Conservation (phyloP, 2,797 vertebrate species). For the Fistularia tabacaria region DNA sequence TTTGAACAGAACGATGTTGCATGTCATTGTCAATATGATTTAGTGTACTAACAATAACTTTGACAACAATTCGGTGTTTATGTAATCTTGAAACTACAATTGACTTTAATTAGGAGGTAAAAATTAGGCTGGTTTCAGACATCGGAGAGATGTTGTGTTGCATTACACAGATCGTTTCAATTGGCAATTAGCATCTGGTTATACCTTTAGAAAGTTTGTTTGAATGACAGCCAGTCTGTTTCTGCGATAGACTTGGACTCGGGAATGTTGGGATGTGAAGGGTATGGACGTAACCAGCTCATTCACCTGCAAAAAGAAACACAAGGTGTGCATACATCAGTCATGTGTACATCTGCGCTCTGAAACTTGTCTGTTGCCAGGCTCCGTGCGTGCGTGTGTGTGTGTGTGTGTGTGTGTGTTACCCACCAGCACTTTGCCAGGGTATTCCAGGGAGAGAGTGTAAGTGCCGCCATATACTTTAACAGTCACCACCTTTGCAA, state of each 20-base stretch:
- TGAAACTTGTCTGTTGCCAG: too few relatives aligned
- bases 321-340: not conserved
- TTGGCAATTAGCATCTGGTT: not conserved
- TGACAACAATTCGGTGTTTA: too few relatives aligned
- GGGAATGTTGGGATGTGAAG: not conserved
- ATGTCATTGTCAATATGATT: too few relatives aligned
- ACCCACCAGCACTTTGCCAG: conserved; percentile 28
- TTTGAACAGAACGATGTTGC: too few relatives aligned
- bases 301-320: conserved; percentile 19
- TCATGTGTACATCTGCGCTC: not conserved
- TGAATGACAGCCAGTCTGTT: conserved; percentile 20
- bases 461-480: conserved; percentile 14
- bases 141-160: too few relatives aligned
- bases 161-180: too few relatives aligned
- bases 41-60: too few relatives aligned
- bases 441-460: conserved; percentile 5
- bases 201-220: conserved; percentile 30
- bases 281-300: conserved; percentile 1
- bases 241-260: conserved; percentile 9
- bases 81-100: too few relatives aligned
- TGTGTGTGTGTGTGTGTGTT: not conserved
- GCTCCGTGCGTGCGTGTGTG: conserved; percentile 1
- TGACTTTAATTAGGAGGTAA: too few relatives aligned
- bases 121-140: too few relatives aligned
- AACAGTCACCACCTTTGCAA: conserved; percentile 28